A percentile compares a stretch with the other conserved stretches of the same genome.
Evolutionary conservation across 2,888 invertebrate species (phyloP).

Genomic region (Andrena trimmerana): DNA sequence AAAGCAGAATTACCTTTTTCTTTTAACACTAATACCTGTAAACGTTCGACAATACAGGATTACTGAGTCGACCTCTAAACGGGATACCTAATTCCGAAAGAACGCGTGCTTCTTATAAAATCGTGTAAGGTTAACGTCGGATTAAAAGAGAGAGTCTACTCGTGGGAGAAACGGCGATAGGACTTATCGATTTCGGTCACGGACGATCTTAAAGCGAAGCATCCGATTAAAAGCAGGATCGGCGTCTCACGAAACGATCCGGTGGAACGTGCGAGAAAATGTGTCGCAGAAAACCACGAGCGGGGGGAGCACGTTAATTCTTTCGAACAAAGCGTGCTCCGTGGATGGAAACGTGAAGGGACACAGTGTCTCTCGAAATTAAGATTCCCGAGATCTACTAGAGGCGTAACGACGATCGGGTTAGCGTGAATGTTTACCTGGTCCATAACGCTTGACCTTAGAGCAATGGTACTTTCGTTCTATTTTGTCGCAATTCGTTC

Average conservation of each 20-base stretch:
- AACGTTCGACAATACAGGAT: constrained; percentile 54
- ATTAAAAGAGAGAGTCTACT: neutral
- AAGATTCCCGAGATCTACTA: neutral
- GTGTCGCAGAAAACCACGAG: neutral
- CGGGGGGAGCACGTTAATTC: constrained; percentile 9
- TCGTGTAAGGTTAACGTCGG: neutral
- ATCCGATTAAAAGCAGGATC: neutral
- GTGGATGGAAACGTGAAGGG: neutral
- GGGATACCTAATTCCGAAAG: too few species aligned
- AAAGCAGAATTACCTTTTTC: constrained; percentile 95
- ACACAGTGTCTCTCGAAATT: constrained; percentile 39
- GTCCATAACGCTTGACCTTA: constrained; percentile 65
- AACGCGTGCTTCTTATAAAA: neutral
- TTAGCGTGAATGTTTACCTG: constrained; percentile 59
- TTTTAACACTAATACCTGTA: constrained; percentile 93
- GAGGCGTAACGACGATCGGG: neutral
- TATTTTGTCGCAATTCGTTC: constrained; percentile 40
- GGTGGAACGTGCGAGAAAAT: constrained; percentile 10
- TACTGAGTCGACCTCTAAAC: neutral
- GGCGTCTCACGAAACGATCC: too few species aligned
- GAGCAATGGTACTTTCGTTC: constrained; percentile 20
- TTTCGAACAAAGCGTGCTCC: constrained; percentile 35
- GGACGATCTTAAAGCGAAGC: constrained; percentile 1
- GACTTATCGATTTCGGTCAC: neutral
- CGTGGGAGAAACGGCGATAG: neutral